Evolutionary conservation across 2,888 invertebrate genomes (phyloP).

Genomic region (Ophraella communa): DNA sequence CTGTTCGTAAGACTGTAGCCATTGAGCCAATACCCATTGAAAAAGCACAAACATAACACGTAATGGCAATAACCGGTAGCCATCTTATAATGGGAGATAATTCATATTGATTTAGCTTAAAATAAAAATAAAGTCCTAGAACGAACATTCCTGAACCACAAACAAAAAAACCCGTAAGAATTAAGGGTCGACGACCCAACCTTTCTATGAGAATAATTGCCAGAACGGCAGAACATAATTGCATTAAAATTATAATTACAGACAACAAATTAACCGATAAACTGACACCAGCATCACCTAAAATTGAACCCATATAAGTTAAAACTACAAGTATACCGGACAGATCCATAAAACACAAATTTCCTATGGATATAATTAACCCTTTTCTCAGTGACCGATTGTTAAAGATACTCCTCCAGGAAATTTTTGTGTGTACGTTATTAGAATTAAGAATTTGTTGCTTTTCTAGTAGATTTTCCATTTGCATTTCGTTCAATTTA

Average conservation of each 20-base stretch:
- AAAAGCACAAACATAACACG: neutral
- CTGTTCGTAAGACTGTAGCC: constrained; percentile 52
- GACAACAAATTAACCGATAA: constrained; percentile 69
- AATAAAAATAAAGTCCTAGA: constrained; percentile 66
- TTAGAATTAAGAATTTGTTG: constrained; percentile 67
- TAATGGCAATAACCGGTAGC: neutral
- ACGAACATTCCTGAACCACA: constrained; percentile 68
- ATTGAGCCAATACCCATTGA: neutral
- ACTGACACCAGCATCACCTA: constrained; percentile 69
- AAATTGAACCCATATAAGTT: constrained; percentile 75
- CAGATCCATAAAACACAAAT: constrained; percentile 83
- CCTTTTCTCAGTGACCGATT: constrained; percentile 58
- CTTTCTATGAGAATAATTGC: constrained; percentile 77
- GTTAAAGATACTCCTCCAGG: constrained; percentile 7
- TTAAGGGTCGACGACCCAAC: constrained; percentile 72
- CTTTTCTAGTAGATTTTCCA: constrained; percentile 46
- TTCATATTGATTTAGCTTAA: neutral
- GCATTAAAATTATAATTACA: constrained; percentile 78
- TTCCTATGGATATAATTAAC: constrained; percentile 71
- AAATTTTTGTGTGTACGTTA: constrained; percentile 34
- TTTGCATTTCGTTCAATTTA: neutral
- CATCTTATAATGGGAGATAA: neutral
- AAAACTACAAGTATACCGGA: constrained; percentile 80
- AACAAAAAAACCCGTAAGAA: constrained; percentile 70
- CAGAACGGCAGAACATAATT: constrained; percentile 70